phyloP scores from a whole-genome alignment of 2,888 invertebrate genomes.

The Pomacea canaliculata region DNA sequence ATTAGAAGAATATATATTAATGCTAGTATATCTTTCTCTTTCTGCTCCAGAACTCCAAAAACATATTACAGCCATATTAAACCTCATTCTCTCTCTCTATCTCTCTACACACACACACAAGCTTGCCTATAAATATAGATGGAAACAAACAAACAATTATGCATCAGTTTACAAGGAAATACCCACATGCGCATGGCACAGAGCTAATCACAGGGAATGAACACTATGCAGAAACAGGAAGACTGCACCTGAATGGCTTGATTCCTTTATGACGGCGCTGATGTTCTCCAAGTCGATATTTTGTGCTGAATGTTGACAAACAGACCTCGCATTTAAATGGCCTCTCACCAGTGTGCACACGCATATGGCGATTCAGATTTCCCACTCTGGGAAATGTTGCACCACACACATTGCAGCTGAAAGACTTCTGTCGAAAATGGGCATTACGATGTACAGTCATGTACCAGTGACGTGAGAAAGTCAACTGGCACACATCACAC shows the following conservation, averaged over 20 bases:
- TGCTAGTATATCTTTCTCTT: too few relatives aligned
- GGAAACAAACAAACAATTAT: too few relatives aligned
- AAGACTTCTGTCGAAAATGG: slow-evolving; percentile 9
- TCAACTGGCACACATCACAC: slow-evolving; percentile 13
- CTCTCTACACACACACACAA: too few relatives aligned
- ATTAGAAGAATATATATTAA: too few relatives aligned
- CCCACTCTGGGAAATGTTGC: slow-evolving; percentile 8
- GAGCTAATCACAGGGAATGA: too few relatives aligned
- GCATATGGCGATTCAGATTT: slow-evolving; percentile 20
- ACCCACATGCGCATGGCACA: too few relatives aligned
- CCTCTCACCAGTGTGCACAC: slow-evolving; percentile 6
- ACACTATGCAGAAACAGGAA: too few relatives aligned
- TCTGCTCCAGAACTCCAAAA: too few relatives aligned
- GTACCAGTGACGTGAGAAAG: slow-evolving; percentile 16
- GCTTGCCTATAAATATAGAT: too few relatives aligned
- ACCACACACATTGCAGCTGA: slow-evolving; percentile 5
- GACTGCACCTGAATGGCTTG: slow-evolving; percentile 9
- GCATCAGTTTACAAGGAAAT: too few relatives aligned
- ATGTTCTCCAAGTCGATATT: slow-evolving; percentile 10
- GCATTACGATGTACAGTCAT: slow-evolving; percentile 15
- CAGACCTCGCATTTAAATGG: slow-evolving; percentile 16
- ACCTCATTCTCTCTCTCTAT: too few relatives aligned
- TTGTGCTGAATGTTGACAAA: background rate
- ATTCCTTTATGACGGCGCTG: slow-evolving; percentile 5
- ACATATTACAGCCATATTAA: too few relatives aligned